Conservation (phyloP, 2,797 vertebrate genomes). For the Pitangus sulphuratus region DNA sequence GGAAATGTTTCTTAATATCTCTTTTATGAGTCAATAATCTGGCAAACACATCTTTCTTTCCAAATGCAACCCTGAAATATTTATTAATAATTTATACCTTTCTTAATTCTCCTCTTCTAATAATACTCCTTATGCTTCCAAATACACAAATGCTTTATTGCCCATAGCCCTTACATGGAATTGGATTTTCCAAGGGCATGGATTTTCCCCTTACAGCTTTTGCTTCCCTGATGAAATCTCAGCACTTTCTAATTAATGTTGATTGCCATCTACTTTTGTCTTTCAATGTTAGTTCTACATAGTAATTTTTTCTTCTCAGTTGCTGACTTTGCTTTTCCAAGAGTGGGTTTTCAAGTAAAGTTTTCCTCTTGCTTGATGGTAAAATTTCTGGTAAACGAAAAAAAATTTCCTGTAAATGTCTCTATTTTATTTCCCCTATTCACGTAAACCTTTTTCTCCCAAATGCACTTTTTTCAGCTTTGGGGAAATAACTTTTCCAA, state of each 20-base stretch:
- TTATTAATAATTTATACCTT: not conserved
- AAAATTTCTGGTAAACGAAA: not conserved
- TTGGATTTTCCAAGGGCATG: not conserved
- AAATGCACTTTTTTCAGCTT: not conserved
- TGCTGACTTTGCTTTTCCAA: not conserved
- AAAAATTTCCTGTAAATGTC: not conserved
- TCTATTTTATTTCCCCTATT: not conserved
- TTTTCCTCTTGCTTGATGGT: not conserved
- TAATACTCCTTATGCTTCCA: not conserved
- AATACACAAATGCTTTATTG: not conserved
- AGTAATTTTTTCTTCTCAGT: not conserved
- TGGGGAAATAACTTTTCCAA: not conserved
- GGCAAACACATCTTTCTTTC: not conserved
- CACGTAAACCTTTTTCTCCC: not conserved
- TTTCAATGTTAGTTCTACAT: not conserved
- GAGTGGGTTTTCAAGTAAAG: not conserved
- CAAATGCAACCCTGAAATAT: not conserved
- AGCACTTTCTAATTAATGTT: not conserved
- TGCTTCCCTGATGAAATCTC: not conserved
- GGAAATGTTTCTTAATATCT: not conserved
- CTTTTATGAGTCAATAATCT: not conserved
- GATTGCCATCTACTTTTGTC: not conserved
- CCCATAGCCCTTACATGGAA: not conserved
- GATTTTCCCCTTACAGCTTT: not conserved
- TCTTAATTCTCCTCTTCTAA: not conserved